phyloP scores from a whole-genome alignment of 2,888 invertebrate genomes.

The Eugnorisma glareosa region DNA sequence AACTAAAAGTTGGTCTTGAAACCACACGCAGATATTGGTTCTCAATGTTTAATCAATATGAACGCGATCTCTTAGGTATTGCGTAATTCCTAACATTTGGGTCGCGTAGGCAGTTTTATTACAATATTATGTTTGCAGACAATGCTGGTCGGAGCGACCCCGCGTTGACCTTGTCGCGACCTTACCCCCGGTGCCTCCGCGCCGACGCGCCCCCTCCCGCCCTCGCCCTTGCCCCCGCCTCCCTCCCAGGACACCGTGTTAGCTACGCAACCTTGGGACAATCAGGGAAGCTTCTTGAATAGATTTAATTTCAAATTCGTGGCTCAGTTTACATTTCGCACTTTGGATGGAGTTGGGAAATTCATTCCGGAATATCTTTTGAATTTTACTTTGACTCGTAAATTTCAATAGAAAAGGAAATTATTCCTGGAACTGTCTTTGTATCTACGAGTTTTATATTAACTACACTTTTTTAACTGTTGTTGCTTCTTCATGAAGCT shows the following conservation, averaged over 20 bases:
- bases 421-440: slow-evolving; percentile 6
- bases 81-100: slow-evolving; percentile 67
- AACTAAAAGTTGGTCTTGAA: slow-evolving; percentile 18
- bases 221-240: slow-evolving; percentile 48
- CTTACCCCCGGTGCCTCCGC: slow-evolving; percentile 73
- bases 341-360: slow-evolving; percentile 40
- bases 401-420: slow-evolving; percentile 19
- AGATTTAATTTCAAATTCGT: slow-evolving; percentile 75
- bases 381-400: slow-evolving; percentile 15
- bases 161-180: slow-evolving; percentile 82
- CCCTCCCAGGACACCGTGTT: slow-evolving; percentile 80
- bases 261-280: slow-evolving; percentile 81
- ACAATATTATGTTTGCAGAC: slow-evolving; percentile 76
- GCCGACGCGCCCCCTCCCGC: slow-evolving; percentile 53
- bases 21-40: slow-evolving; percentile 24
- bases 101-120: slow-evolving; percentile 71
- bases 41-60: slow-evolving; percentile 61
- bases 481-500: not conserved
- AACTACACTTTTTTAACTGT: not conserved
- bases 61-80: slow-evolving; percentile 60
- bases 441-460: not conserved
- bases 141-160: slow-evolving; percentile 76
- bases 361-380: slow-evolving; percentile 32
- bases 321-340: slow-evolving; percentile 60
- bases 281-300: slow-evolving; percentile 77